phyloP scores from a whole-genome alignment of 1,140 invertebrate genomes.

The Pseudoatta argentina region DNA sequence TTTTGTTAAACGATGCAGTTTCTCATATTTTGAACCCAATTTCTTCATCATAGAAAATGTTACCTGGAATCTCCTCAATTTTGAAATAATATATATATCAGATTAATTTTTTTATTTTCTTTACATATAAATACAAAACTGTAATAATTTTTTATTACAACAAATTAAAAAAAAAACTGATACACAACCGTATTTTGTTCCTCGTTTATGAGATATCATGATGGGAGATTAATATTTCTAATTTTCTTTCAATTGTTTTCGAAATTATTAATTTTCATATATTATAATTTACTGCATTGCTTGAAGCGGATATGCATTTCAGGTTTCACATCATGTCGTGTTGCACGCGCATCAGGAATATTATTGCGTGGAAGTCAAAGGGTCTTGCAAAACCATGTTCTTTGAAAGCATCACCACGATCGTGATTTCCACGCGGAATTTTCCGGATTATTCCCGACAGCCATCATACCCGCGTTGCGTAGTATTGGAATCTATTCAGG shows the following conservation, averaged over 20 bases:
- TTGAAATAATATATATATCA: not conserved
- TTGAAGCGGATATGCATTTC: slow-evolving; percentile 4
- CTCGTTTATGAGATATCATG: not conserved
- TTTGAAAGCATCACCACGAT: slow-evolving; percentile 65
- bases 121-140: not conserved
- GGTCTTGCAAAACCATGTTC: slow-evolving; percentile 59
- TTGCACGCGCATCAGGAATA: slow-evolving; percentile 43
- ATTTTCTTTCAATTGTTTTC: slow-evolving; percentile 17
- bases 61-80: not conserved
- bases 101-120: not conserved
- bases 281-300: slow-evolving; percentile 31
- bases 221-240: not conserved
- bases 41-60: not conserved
- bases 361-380: slow-evolving; percentile 68
- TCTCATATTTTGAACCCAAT: not conserved
- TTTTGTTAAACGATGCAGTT: slow-evolving; percentile 13
- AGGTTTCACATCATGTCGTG: slow-evolving; percentile 1
- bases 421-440: slow-evolving; percentile 49
- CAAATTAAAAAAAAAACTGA: not conserved
- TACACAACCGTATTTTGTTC: not conserved
- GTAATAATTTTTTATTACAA: not conserved
- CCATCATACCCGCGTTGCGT: not conserved
- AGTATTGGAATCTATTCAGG: slow-evolving; percentile 37
- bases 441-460: slow-evolving; percentile 57
- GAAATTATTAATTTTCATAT: slow-evolving; percentile 24